Base-by-base conservation (phyloP, 2,797 vertebrate genomes). In the Crax fasciolata region DNA sequence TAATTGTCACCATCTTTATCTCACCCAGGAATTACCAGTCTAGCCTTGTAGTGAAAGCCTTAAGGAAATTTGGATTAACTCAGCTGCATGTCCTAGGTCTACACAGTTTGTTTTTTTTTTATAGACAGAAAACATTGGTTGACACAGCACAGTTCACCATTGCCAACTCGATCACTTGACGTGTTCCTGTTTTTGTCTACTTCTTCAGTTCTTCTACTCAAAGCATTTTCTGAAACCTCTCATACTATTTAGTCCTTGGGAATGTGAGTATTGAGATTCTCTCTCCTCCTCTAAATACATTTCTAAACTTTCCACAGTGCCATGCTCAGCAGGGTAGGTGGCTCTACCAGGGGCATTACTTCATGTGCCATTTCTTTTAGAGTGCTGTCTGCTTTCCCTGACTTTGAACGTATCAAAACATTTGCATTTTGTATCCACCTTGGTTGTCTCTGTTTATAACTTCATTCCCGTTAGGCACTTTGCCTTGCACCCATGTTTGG, bases 231-330 rank as follows among this genome's bases (percentile, higher is more conserved):
- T 44, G 35, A 74, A 74, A 52, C 38, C 55, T 48, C 15, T 18
- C 2, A 1, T 48, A 8, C 38, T 38, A 0, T 18, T 14, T 58
- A 43, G 62, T 6, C 77, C 14, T 81, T 57, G 35, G 25, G 12
- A 76, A 43, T 1, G 1, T 14, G 66, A 65, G 16, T 32, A 18
- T 61, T 13, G 48, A 5, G 46, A 15, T 70, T 82, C 25, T 73
- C 6, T 13, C 27, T 85, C 24, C 52, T 83, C 66, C 9, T 61
- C 38, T 48, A n/a, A 32, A 18, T 23, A 13, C 1, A 15, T 10
- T 25, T 88, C 12, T 27, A 70, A 7, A 13, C 82, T 62, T 52
- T 71, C 38, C 2, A 0, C 18, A 15, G 19, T 6, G 27, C 57
- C 43, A 6, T 11, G 5, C 41, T 55, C 1, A 4, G 38, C 19